Evolutionary conservation across 2,797 vertebrate species (phyloP).

Genomic region (Phalanger gymnotis): DNA sequence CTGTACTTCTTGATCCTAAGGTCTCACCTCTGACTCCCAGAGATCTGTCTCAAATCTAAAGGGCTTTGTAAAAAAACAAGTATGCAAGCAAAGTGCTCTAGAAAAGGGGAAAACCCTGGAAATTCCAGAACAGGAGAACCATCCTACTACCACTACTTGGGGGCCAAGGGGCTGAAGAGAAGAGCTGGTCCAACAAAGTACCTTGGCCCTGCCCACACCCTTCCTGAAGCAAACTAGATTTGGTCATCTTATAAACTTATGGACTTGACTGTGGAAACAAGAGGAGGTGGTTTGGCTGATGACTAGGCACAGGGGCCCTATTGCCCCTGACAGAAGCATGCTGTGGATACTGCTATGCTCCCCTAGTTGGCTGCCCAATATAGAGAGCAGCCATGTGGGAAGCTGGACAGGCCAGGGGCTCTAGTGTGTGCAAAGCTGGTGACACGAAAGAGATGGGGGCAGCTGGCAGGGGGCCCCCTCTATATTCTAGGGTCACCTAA

Average conservation of each 20-base stretch:
- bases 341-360: constrained; percentile 51
- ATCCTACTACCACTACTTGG: constrained; percentile 44
- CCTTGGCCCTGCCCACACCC: constrained; percentile 14
- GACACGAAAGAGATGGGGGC: neutral
- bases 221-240: neutral
- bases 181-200: neutral
- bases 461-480: neutral
- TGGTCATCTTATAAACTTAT: neutral
- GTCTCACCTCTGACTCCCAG: constrained; percentile 66
- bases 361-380: constrained; percentile 30
- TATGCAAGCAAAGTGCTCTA: constrained; percentile 64
- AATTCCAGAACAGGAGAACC: constrained; percentile 44
- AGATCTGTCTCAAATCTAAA: constrained; percentile 48
- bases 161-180: neutral
- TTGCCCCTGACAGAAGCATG: constrained; percentile 6
- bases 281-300: neutral
- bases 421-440: neutral
- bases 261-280: neutral
- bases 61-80: constrained; percentile 3
- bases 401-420: constrained; percentile 26
- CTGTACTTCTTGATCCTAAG: constrained; percentile 52
- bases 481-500: constrained; percentile 16
- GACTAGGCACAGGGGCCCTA: constrained; percentile 1
- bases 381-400: constrained; percentile 64
- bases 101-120: constrained; percentile 32